Evolutionary conservation across 1,140 invertebrate genomes (phyloP), one percentile per base, ranked within the genome.

Genomic region (Caenorhabditis latens): DNA sequence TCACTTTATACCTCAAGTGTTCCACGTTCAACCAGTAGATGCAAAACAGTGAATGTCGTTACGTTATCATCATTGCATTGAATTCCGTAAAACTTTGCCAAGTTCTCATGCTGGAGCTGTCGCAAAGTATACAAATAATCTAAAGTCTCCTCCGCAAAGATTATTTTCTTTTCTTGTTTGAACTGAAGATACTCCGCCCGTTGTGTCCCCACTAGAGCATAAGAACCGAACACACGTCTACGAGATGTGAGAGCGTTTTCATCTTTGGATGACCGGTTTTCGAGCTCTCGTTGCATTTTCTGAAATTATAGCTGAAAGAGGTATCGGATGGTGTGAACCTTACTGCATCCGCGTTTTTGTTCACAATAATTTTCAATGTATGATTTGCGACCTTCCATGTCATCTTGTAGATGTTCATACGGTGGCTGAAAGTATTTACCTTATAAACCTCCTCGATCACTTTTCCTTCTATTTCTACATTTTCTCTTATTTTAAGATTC

Each of bases 201-300:
- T 79, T 79, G 71, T 7, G 71, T 79, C 24, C 71, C 71, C 8
- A 79, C 71, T 1, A 79, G 46, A 5, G 71, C 71, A 53, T 50
- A 79, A 7, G 71, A 79, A 32, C 71, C 71, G 24, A 79, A 79
- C 7, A 79, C 71, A 11, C 71, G 43, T 24, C 71, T 50, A 2
- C 71, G 13, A 24, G 71, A 79, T 0, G 46, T 79, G 4, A 79
- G 11, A 13, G 71, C 46, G 13, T 71, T 71, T 16, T 79, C 71
- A 24, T 48, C 46, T 48, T 79, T 79, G 2, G 7, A 5, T 24
- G 71, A 7, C 0, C 71, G 16, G 46, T 79, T 79, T 24, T 79
- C 71, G 7, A 79, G 71, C 11, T 79, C 71, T 50, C 71, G 71
- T 79, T 79, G 71, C 71, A 79, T 79, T 79, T 79, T 79, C 71